Percentiles rank a stretch among this genome's conserved stretches.
Conservation (phyloP, 2,888 invertebrate species). For the Epiperipatus broadwayi region DNA sequence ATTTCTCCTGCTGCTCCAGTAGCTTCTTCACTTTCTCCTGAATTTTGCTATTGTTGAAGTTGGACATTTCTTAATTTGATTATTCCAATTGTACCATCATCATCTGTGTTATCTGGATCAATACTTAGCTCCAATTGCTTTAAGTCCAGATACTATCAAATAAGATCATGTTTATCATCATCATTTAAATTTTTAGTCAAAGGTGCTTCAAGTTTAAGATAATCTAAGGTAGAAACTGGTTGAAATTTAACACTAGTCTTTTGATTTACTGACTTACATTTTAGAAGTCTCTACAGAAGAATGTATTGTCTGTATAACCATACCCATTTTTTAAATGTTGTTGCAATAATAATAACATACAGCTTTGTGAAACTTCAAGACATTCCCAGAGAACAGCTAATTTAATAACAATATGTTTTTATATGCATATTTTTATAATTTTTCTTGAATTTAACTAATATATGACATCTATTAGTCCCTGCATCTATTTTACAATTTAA, state of each 20-base stretch:
- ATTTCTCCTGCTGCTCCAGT: too few relatives aligned
- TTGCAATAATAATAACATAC: conserved; percentile 75
- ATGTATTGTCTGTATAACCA: conserved; percentile 88
- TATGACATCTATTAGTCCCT: too few relatives aligned
- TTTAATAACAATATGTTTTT: too few relatives aligned
- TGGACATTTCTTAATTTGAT: too few relatives aligned
- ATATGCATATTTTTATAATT: too few relatives aligned
- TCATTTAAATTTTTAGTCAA: conserved; percentile 44
- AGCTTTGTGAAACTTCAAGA: conserved; percentile 82
- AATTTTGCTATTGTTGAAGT: too few relatives aligned
- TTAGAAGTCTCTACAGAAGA: conserved; percentile 89
- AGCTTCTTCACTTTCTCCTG: too few relatives aligned
- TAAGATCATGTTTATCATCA: conserved; percentile 44
- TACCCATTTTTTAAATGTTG: conserved; percentile 92
- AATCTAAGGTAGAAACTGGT: conserved; percentile 67
- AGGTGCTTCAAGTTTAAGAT: conserved; percentile 36
- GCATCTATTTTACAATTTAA: too few relatives aligned
- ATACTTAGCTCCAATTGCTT: conserved; percentile 36
- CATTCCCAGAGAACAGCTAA: conserved; percentile 59
- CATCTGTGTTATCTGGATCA: conserved; percentile 35
- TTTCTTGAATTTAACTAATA: too few relatives aligned
- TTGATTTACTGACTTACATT: conserved; percentile 69
- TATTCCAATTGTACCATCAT: conserved; percentile 31
- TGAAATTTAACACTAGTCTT: conserved; percentile 59
- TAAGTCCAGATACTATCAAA: conserved; percentile 63